These are phyloP conservation scores for Diadophis punctatus DNA, from an alignment of 2,113 vertebrate species.

Conservation along the genomic window DNA sequence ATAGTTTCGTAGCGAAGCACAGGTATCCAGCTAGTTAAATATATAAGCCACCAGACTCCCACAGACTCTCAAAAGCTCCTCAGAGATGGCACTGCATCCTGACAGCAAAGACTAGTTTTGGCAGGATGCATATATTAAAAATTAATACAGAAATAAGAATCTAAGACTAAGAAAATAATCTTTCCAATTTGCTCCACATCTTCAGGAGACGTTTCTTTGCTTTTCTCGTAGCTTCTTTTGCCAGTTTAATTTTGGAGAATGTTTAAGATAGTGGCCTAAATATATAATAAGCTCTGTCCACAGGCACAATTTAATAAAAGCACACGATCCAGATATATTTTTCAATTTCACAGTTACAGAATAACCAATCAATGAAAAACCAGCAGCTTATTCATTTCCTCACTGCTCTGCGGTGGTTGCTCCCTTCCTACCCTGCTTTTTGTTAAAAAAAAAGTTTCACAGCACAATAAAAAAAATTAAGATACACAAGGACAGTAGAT, in stretches of 20 bases:
- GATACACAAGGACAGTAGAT: slow-evolving; percentile 39
- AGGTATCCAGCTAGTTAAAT: background rate
- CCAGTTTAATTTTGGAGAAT: background rate
- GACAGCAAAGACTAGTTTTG: background rate
- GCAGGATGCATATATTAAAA: background rate
- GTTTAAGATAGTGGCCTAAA: background rate
- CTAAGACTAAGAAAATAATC: background rate
- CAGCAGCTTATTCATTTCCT: slow-evolving; percentile 63
- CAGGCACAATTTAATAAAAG: slow-evolving; percentile 46
- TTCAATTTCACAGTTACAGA: slow-evolving; percentile 63
- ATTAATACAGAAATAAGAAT: background rate
- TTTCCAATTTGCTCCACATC: background rate
- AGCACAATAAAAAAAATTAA: slow-evolving; percentile 49
- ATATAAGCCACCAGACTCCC: background rate
- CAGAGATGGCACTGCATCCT: no score
- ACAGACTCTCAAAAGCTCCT: background rate
- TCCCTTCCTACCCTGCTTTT: background rate
- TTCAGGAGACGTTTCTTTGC: background rate
- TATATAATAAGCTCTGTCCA: slow-evolving; percentile 57
- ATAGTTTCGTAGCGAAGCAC: no score
- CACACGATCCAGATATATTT: slow-evolving; percentile 61
- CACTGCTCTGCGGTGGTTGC: slow-evolving; percentile 47
- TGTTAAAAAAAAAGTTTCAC: slow-evolving; percentile 48
- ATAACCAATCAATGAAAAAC: slow-evolving; percentile 64
- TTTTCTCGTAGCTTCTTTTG: no score